Percentiles rank a stretch among this genome's conserved stretches.
phyloP scores from a whole-genome alignment of 2,888 invertebrate genomes.

The Leptinotarsa tumamoca region DNA sequence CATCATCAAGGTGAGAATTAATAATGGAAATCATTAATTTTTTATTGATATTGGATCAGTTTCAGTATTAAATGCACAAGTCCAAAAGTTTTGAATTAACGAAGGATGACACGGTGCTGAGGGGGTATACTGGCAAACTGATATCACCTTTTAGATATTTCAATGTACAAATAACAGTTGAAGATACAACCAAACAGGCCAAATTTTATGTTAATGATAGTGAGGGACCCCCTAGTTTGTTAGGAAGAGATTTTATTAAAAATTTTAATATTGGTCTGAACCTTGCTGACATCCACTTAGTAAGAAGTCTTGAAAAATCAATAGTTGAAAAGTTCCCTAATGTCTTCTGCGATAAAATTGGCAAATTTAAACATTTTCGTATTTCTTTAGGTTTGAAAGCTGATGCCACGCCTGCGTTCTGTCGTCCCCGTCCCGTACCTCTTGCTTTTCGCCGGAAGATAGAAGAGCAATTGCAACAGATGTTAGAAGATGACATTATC shows the following conservation, averaged over 20 bases:
- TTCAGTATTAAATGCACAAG: too few relatives aligned
- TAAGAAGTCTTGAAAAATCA: neutral
- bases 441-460: neutral
- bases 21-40: too few relatives aligned
- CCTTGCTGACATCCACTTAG: neutral
- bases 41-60: too few relatives aligned
- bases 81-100: too few relatives aligned
- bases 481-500: neutral
- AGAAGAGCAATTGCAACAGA: neutral
- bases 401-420: constrained; percentile 3
- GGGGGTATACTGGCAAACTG: neutral
- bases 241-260: constrained; percentile 24
- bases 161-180: neutral
- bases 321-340: constrained; percentile 13
- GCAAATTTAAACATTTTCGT: neutral
- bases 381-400: constrained; percentile 9
- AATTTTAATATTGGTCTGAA: constrained; percentile 18
- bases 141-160: neutral
- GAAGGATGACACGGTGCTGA: neutral
- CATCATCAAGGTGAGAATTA: too few relatives aligned
- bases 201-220: constrained; percentile 9
- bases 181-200: neutral
- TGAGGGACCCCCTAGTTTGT: constrained; percentile 13
- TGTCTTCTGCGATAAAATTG: constrained; percentile 18
- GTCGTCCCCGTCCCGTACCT: constrained; percentile 8